These are phyloP conservation scores for Yponomeuta sedellus DNA, from an alignment of 2,888 invertebrate species.

Conservation along the genomic window DNA sequence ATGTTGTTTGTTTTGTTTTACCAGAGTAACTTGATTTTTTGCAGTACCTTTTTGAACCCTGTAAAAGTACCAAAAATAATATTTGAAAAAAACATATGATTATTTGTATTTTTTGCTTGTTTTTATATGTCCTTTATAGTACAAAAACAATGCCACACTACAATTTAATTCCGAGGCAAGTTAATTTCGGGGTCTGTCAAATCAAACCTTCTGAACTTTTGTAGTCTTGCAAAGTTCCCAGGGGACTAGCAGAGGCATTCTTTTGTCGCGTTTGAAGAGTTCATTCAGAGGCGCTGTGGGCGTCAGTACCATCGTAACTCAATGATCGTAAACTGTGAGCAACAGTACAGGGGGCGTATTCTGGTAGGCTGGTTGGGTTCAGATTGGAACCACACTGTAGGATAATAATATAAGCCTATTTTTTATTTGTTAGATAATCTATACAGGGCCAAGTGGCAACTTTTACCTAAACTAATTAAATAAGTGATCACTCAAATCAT, in stretches of 20 bases:
- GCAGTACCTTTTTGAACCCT: no score
- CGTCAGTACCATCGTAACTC: constrained; percentile 36
- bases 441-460: no score
- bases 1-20: no score
- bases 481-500: no score
- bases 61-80: no score
- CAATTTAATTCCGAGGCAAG: not conserved
- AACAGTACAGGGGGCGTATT: constrained; percentile 14
- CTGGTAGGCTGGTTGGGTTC: not conserved
- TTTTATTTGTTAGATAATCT: no score
- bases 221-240: not conserved
- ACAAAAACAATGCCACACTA: no score
- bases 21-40: no score
- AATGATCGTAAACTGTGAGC: constrained; percentile 44
- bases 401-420: constrained; percentile 12
- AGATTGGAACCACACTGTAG: not conserved
- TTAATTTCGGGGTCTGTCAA: not conserved
- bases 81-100: no score
- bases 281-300: constrained; percentile 28
- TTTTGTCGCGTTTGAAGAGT: constrained; percentile 22
- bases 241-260: constrained; percentile 18
- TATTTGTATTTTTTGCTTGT: no score
- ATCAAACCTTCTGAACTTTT: not conserved
- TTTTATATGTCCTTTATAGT: no score
- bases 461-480: no score